A percentile compares a stretch with the other conserved stretches of the same genome.
phyloP scores from a whole-genome alignment of 2,797 vertebrate species.

The Echiichthys vipera region DNA sequence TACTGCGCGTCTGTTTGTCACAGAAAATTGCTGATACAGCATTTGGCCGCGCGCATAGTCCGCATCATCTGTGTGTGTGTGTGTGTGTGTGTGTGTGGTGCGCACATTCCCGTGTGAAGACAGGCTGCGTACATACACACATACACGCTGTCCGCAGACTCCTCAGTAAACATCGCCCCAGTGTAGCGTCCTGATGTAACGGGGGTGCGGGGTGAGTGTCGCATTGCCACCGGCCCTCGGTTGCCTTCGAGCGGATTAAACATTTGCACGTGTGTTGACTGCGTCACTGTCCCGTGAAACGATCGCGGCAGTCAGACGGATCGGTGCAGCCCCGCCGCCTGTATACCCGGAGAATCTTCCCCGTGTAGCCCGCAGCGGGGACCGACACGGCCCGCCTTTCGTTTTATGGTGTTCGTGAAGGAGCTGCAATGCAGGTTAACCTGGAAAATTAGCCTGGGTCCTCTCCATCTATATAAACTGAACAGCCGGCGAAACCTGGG shows the following conservation, averaged over 20 bases:
- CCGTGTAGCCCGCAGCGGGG: slow-evolving; percentile 5
- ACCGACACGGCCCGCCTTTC: neutral
- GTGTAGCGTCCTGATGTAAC: slow-evolving; percentile 41
- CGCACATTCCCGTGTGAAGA: slow-evolving; percentile 26
- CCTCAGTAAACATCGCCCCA: neutral
- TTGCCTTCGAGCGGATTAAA: slow-evolving; percentile 60
- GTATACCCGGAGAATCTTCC: neutral
- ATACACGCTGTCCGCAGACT: neutral
- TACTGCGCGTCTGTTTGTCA: slow-evolving; percentile 40
- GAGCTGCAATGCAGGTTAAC: slow-evolving; percentile 70
- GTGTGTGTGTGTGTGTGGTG: slow-evolving; percentile 10
- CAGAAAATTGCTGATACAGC: slow-evolving; percentile 73
- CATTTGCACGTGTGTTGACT: slow-evolving; percentile 64
- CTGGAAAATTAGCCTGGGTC: neutral
- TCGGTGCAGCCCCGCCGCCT: slow-evolving; percentile 9
- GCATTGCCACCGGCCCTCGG: slow-evolving; percentile 77
- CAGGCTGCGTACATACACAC: slow-evolving; percentile 4
- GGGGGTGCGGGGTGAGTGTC: slow-evolving; percentile 65
- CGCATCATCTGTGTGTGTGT: slow-evolving; percentile 41
- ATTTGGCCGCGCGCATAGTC: slow-evolving; percentile 49
- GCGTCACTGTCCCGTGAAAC: slow-evolving; percentile 74
- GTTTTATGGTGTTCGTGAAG: neutral
- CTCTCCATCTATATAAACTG: neutral
- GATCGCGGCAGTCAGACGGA: slow-evolving; percentile 40
- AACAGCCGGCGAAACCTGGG: neutral